These are phyloP conservation scores for Drosophila tanythrix DNA, from an alignment of 2,888 invertebrate genomes.

Conservation along the genomic window DNA sequence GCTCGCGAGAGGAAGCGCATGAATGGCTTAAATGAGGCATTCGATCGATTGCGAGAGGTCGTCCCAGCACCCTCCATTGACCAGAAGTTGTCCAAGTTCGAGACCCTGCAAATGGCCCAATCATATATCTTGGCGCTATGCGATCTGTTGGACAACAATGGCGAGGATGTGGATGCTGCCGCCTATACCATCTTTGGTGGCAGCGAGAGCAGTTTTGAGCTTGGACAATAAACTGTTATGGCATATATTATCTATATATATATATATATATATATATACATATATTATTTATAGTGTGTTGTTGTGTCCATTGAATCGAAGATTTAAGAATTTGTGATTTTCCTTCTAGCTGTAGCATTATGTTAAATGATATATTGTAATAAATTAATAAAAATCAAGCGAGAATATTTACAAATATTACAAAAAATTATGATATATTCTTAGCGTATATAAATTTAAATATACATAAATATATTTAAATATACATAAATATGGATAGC, in stretches of 20 bases:
- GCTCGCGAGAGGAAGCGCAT: conserved; percentile 90
- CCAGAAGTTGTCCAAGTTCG: conserved; percentile 91
- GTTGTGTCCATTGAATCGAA: conserved; percentile 40
- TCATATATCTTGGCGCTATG: conserved; percentile 90
- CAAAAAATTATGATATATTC: background rate
- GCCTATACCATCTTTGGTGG: conserved; percentile 60
- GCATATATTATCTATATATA: background rate
- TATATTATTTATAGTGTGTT: conserved; percentile 15
- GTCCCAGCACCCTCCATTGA: conserved; percentile 90
- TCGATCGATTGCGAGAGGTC: conserved; percentile 89
- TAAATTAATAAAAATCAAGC: conserved; percentile 14
- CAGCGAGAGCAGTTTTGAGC: conserved; percentile 52
- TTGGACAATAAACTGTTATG: conserved; percentile 13
- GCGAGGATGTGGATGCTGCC: conserved; percentile 61
- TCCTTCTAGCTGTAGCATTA: conserved; percentile 40
- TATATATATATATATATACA: background rate
- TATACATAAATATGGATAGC: background rate
- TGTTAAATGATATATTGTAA: conserved; percentile 26
- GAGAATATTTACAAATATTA: background rate
- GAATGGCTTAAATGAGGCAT: conserved; percentile 91
- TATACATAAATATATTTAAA: background rate
- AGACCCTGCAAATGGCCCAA: conserved; percentile 92
- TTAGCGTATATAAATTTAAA: background rate
- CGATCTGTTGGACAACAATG: conserved; percentile 87
- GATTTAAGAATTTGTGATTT: conserved; percentile 68